Evolutionary conservation across 2,113 vertebrate genomes (phyloP), one percentile per base, ranked within the genome.

Genomic region (Thunnus thynnus): DNA sequence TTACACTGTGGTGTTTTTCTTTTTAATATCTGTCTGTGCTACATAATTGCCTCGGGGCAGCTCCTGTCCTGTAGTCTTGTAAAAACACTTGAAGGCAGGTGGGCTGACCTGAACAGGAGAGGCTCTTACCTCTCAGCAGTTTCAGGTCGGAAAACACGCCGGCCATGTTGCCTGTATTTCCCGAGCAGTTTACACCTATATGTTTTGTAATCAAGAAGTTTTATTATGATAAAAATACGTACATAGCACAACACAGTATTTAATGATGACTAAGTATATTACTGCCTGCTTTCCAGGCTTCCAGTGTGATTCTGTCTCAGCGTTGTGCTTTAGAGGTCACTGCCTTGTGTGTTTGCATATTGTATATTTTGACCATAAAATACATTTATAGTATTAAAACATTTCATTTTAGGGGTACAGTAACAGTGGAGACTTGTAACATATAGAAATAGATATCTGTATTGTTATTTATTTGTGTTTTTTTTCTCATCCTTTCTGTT

Each of bases 61-160:
- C 86, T 82, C 66, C 60, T 70, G 74, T 71, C 67, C 86, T 82
- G 56, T 75, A 30, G 78, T 86, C 65, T 30, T 32, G 72, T 67
- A 81, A 63, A 65, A 86, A 64, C 66, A 17, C 54, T 75, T 47
- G 48, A 86, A 86, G 81, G 79, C 80, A 82, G 83, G 80, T 76
- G 74, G 71, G 72, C 71, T 72, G 78, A 80, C 67, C 83, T 66
- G 78, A 64, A 69, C 72, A 62, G 13, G 12, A 12, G 61, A 78
- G 69, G 77, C 73, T 61, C 48, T 68, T 75, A 78, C 60, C 55
- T 75, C 63, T 46, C 44, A 47, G 68, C 27, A 32, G 62, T 36
- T 54, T 30, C 20, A 47, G 52, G 57, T 84, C n/a, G 13, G 51
- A 70, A 9, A 17, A 61, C 66, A 83, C 68, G 32, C 1, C 5